A percentile compares a stretch with the other conserved stretches of the same genome.
phyloP scores from a whole-genome alignment of 2,888 invertebrate species.

The Polydesmus complanatus region DNA sequence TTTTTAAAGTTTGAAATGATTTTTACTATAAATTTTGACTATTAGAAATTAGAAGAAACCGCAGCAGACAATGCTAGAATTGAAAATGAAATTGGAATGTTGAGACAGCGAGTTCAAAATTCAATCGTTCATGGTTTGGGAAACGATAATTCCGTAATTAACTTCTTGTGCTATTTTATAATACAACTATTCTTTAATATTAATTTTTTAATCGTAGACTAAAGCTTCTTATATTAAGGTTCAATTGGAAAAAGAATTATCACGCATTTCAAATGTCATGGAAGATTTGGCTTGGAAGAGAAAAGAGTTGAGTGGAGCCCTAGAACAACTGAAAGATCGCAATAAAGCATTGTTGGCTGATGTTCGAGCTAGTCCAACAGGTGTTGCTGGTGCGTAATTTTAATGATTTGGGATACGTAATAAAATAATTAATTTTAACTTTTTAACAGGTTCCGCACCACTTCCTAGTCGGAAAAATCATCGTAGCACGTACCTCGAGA shows the following conservation, averaged over 20 bases:
- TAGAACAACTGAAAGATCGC: conserved; percentile 67
- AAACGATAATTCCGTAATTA: background rate
- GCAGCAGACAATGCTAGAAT: conserved; percentile 77
- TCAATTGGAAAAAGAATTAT: conserved; percentile 48
- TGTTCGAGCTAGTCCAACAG: conserved; percentile 39
- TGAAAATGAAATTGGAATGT: conserved; percentile 69
- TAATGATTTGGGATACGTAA: background rate
- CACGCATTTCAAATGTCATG: conserved; percentile 67
- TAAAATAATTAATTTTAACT: background rate
- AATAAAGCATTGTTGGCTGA: conserved; percentile 54
- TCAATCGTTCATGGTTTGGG: conserved; percentile 22
- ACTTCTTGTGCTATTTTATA: background rate
- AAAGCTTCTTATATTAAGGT: conserved; percentile 21
- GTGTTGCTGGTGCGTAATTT: conserved; percentile 25
- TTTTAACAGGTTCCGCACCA: conserved; percentile 20
- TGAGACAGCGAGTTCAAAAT: conserved; percentile 59
- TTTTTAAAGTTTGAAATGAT: background rate
- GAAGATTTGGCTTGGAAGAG: conserved; percentile 73
- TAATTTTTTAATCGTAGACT: conserved; percentile 9
- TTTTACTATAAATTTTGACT: conserved; percentile 24
- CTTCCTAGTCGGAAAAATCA: conserved; percentile 37
- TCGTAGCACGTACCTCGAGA: conserved; percentile 69
- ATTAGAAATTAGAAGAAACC: conserved; percentile 77
- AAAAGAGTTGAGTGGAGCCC: conserved; percentile 71
- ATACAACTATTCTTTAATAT: background rate